Conservation (phyloP, 2,797 vertebrate species). For the Diplodus sargus region DNA sequence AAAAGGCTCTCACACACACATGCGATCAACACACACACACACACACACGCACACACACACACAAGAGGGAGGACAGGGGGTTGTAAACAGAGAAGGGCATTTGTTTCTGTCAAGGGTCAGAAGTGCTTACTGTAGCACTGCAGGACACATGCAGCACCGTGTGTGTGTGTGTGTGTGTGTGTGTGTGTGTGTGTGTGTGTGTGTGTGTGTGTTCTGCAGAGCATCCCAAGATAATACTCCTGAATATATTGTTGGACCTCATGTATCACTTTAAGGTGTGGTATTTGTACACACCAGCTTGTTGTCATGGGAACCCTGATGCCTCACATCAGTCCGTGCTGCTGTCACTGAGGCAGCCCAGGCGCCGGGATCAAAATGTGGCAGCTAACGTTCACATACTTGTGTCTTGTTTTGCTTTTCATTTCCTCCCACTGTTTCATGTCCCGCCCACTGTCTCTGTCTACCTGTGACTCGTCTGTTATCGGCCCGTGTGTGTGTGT, state of each 20-base stretch:
- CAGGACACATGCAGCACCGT: constrained; percentile 31
- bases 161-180: constrained; percentile 23
- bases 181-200: constrained; percentile 11
- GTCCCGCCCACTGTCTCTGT: no score
- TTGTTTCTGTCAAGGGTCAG: constrained; percentile 61
- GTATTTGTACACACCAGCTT: neutral
- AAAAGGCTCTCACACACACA: constrained; percentile 28
- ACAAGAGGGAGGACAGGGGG: constrained; percentile 4
- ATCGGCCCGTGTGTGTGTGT: no score
- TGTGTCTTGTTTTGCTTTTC: no score
- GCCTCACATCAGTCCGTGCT: neutral
- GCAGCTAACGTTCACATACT: no score
- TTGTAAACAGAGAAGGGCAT: constrained; percentile 54
- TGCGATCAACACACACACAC: constrained; percentile 36
- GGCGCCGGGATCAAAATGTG: no score
- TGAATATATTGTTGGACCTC: neutral
- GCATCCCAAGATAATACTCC: neutral
- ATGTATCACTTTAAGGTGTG: neutral
- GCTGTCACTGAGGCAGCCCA: neutral
- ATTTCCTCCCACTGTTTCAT: no score
- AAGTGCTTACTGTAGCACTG: constrained; percentile 55
- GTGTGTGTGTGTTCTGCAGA: neutral
- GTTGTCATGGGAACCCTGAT: neutral
- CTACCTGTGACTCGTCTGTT: no score
- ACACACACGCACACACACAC: constrained; percentile 18